Evolutionary conservation across 1,140 invertebrate species (phyloP).

Genomic region (Kradibia gibbosae): DNA sequence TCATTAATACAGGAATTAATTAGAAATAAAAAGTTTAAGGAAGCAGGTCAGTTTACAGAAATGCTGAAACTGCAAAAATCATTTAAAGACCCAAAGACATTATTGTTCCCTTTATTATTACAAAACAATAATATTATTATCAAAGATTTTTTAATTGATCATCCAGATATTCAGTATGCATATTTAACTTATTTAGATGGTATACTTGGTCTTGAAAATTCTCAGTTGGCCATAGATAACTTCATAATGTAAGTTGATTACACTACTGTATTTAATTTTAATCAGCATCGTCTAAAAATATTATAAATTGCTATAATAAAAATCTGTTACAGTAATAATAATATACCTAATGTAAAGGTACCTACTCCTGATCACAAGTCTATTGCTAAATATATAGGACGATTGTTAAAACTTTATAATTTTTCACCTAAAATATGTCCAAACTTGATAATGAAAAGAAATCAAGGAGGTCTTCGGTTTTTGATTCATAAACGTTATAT

Average conservation of each 20-base stretch:
- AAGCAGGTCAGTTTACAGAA: constrained; percentile 78
- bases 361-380: constrained; percentile 75
- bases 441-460: constrained; percentile 77
- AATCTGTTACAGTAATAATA: constrained; percentile 67
- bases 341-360: constrained; percentile 76
- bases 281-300: not conserved
- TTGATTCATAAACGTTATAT: constrained; percentile 78
- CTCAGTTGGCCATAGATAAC: constrained; percentile 65
- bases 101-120: constrained; percentile 81
- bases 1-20: constrained; percentile 69
- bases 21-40: constrained; percentile 75
- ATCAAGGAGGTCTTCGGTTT: constrained; percentile 78
- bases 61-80: constrained; percentile 77
- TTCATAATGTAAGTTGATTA: constrained; percentile 67
- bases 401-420: constrained; percentile 77
- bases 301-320: not conserved
- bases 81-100: constrained; percentile 76
- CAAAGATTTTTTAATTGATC: constrained; percentile 78
- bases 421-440: constrained; percentile 76
- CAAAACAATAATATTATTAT: constrained; percentile 81
- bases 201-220: constrained; percentile 69
- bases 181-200: constrained; percentile 78
- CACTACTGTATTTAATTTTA: constrained; percentile 30
- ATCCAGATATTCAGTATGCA: constrained; percentile 74
- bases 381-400: constrained; percentile 76